These are phyloP conservation scores for Glomeris maerens DNA, from an alignment of 1,140 invertebrate genomes.

Conservation along the genomic window DNA sequence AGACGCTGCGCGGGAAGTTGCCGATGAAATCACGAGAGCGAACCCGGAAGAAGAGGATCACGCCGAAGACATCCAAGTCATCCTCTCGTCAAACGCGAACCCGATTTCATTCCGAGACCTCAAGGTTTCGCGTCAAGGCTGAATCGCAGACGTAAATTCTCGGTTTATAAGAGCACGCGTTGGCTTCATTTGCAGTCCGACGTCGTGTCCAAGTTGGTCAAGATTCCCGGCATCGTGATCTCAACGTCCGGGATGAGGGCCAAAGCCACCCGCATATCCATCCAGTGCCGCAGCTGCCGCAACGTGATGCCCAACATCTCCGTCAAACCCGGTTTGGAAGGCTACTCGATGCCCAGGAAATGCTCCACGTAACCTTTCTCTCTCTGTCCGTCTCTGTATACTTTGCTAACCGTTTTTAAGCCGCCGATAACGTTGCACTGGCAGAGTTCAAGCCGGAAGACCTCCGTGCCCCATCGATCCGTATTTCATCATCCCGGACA, in stretches of 20 bases:
- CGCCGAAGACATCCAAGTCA: conserved; percentile 86
- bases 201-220: conserved; percentile 80
- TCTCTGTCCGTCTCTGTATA: not conserved
- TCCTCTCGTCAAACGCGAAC: conserved; percentile 71
- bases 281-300: conserved; percentile 89
- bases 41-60: conserved; percentile 77
- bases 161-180: not conserved
- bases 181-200: conserved; percentile 70
- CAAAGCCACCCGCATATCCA: conserved; percentile 86
- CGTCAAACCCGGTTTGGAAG: conserved; percentile 90
- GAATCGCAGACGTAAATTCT: not conserved
- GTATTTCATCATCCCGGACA: conserved; percentile 93
- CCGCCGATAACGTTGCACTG: conserved; percentile 8
- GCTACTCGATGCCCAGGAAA: conserved; percentile 88
- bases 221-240: conserved; percentile 91
- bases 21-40: conserved; percentile 88
- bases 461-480: conserved; percentile 93
- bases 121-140: conserved; percentile 44
- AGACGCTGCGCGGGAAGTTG: conserved; percentile 92
- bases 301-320: conserved; percentile 75
- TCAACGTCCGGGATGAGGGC: conserved; percentile 84
- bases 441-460: conserved; percentile 67
- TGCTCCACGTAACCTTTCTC: conserved; percentile 59
- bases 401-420: conserved; percentile 22
- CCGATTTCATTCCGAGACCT: conserved; percentile 65